phyloP scores from a whole-genome alignment of 2,888 invertebrate genomes.

The Noctua janthe region DNA sequence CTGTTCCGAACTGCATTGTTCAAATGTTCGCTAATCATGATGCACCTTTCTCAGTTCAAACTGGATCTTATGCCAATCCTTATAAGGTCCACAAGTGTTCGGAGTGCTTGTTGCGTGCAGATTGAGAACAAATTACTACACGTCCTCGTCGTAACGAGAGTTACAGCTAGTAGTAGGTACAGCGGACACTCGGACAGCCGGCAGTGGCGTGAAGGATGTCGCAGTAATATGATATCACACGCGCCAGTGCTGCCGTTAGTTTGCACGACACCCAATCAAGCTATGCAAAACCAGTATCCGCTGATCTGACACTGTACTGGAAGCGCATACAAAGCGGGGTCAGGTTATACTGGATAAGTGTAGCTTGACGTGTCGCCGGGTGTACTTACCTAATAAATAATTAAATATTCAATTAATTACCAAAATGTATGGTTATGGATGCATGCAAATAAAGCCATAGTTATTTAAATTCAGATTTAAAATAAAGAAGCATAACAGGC shows the following conservation, averaged over 20 bases:
- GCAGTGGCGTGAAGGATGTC: slow-evolving; percentile 20
- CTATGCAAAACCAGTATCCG: no score
- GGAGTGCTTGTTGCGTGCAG: slow-evolving; percentile 1
- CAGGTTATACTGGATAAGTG: no score
- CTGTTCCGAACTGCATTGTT: slow-evolving; percentile 66
- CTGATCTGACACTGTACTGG: no score
- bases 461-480: not conserved
- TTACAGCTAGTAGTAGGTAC: slow-evolving; percentile 26
- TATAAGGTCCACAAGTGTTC: slow-evolving; percentile 34
- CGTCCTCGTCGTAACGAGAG: slow-evolving; percentile 50
- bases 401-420: not conserved
- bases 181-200: not conserved
- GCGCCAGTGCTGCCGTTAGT: not conserved
- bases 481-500: not conserved
- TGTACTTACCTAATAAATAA: not conserved
- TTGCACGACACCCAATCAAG: no score
- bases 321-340: no score
- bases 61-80: slow-evolving; percentile 34
- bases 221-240: slow-evolving; percentile 10
- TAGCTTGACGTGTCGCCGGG: not conserved
- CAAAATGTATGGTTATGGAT: not conserved
- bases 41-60: slow-evolving; percentile 19
- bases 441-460: no score
- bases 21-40: slow-evolving; percentile 44
- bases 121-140: slow-evolving; percentile 50